phyloP scores from a whole-genome alignment of 2,113 vertebrate species.

The Myanophis thanlyinensis region DNA sequence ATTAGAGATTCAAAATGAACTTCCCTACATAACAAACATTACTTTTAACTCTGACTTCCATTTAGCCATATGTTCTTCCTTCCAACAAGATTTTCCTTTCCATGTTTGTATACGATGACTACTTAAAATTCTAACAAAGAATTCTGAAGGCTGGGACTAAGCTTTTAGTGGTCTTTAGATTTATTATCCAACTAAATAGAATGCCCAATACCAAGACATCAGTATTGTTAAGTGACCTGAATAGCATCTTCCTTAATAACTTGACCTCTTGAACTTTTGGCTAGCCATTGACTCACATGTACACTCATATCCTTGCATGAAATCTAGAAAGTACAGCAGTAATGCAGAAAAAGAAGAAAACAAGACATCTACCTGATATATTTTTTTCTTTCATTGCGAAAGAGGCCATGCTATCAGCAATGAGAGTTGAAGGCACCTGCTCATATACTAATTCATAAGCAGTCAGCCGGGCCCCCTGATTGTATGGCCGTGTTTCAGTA shows the following conservation, averaged over 20 bases:
- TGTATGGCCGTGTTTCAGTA: conserved; percentile 84
- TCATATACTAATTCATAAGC: conserved; percentile 81
- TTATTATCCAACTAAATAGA: not conserved
- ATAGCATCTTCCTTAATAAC: not conserved
- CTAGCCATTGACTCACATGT: not conserved
- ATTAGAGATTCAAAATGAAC: not conserved
- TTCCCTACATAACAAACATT: not conserved
- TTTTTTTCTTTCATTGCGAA: conserved; percentile 79
- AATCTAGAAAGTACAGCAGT: not conserved
- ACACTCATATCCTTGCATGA: too few relatives aligned
- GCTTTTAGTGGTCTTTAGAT: not conserved
- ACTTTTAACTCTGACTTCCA: not conserved
- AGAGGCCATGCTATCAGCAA: conserved; percentile 83
- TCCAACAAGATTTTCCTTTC: not conserved
- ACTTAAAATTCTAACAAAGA: not conserved
- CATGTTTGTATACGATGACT: not conserved
- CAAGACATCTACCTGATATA: conserved; percentile 72
- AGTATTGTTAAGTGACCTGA: not conserved
- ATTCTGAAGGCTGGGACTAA: not conserved
- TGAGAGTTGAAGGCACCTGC: conserved; percentile 80
- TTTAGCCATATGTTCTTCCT: not conserved
- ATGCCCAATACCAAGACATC: not conserved
- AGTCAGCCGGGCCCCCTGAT: conserved; percentile 82
- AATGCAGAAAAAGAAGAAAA: not conserved
- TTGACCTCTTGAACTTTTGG: not conserved